Base-by-base conservation (phyloP, 2,797 vertebrate genomes). In the Lepus townsendii region DNA sequence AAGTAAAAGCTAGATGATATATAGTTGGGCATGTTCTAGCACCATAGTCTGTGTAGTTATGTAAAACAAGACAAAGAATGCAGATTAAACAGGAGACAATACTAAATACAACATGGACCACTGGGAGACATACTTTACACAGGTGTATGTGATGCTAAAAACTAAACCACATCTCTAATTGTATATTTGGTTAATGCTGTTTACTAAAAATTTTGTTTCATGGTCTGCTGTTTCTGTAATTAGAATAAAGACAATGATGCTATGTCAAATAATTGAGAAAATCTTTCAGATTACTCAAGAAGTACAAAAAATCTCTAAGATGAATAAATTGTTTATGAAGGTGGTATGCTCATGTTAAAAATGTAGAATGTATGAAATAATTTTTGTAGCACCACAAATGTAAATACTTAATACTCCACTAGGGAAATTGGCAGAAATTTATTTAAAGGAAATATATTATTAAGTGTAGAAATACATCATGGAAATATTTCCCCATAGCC, bases 381-480 rank as follows among this genome's bases (percentile, higher is more conserved):
- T 54, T 77, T 71, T 8, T 77, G 5, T 54, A 85, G 32, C 8
- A 66, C 38, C 17, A 79, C 30, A 84, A 83, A 79, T n/a, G 47
- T 76, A 91, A 88, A 75, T 72, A 80, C 3, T 79, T 71, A 83
- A 83, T 47, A 27, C 7, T 54, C 10, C 80, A 52, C 14, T 75
- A 79, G n/a, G 12, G 13, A 47, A 54, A 5, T 65, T 95, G 7
- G 42, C 57, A 76, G 20, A 80, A 95, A 66, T 35, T 4, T 30
- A 60, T 86, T 88, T 92, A 30, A 83, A 75, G 27, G 24, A 84
- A 97, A 96, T 6, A 0, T 75, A 87, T 82, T 1, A n/a, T 30
- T 27, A 79, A 79, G 60, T 42, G 16, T 3, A 83, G 3, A 94
- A 89, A 69, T 11, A n/a, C 62, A 87, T 38, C 38, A 65, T 69